Evolutionary conservation across 2,888 invertebrate species (phyloP), one percentile per base, ranked within the genome.

Genomic region (Heliconius ethilla): DNA sequence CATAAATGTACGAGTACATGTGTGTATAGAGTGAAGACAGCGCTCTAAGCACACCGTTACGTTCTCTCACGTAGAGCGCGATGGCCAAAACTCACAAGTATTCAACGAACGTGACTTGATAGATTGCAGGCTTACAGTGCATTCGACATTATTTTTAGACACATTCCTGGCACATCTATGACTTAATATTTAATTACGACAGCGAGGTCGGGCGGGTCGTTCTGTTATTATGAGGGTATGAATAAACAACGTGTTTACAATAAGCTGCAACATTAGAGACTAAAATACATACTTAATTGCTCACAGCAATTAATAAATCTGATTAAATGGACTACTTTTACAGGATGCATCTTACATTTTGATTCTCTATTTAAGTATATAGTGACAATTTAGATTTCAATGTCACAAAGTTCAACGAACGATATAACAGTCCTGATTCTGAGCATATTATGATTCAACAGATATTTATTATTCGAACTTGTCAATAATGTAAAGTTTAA

Each of bases 111-210:
- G 73, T 78, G 55, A 78, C 75, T 75, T 69, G 62, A 75, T 74
- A 78, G 74, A 75, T 75, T 51, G 51, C 70, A 76, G 45, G 70
- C 63, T 75, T 69, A 76, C 73, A 77, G 33, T 76, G 74, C 70
- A 77, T 33, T 55, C 22, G 59, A 13, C 15, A 22, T 51, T 79
- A 79, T 78, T 79, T 77, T 77, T 77, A 79, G 77, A 40, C n/a
- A 67, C 75, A 75, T 79, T 70, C 59, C 66, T 45, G 75, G 59
- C 79, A 70, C 62, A 77, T 72, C 77, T 77, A 70, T 79, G 75
- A 59, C 75, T 77, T 78, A 62, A 76, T 75, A 70, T 79, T 76
- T 79, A 55, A 75, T 75, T 79, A 70, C 76, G 62, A 74, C 59
- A 45, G 25, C 72, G 75, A 79, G 77, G 72, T 75, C 79, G 69